Evolutionary conservation across 2,797 vertebrate species (phyloP), one percentile per base, ranked within the genome.

Genomic region (Rhadinocentrus ornatus): DNA sequence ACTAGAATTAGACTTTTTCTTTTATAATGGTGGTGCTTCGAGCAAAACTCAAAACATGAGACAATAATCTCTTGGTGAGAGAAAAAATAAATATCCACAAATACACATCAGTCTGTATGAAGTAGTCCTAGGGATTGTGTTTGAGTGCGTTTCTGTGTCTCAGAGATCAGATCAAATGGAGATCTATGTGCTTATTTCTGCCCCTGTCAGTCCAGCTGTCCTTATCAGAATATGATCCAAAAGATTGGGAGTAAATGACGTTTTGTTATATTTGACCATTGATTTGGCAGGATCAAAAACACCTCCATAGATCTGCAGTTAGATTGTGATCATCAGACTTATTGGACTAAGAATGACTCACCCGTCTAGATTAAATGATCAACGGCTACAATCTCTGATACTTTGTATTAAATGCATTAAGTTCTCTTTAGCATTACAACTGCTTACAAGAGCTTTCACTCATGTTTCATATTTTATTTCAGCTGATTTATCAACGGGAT

Each of bases 161-260:
- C 31, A 59, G 41, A 59, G 41, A 72, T 69, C 56, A 62, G 48
- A 54, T 26, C 50, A 59, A 64, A 46, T 24, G 2, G 39, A 53
- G n/a, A 62, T 53, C 0, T 0, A 37, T 18, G 59, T 2, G 69
- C 26, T 73, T 72, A 61, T 78, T 82, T 75, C 48, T 52, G 61
- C 62, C 44, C 2, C 46, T 13, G 53, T 75, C 44, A 29, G 24
- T 52, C 68, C 41, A 57, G 34, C 31, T 76, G 22, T 50, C 27
- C 16, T 27, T 54, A 76, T 82, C 58, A 60, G 50, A 41, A 68
- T 24, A 80, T 63, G 62, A 83, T 84, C 64, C 79, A 77, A 66
- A 65, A 44, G 34, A 66, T 77, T 52, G 6, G 3, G 31, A 68
- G 29, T 55, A 15, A 77, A 84, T 4, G 16, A 55, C 52, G 57